Evolutionary conservation across 2,888 invertebrate species (phyloP).

Genomic region (Aphelenchoides bicaudatus): DNA sequence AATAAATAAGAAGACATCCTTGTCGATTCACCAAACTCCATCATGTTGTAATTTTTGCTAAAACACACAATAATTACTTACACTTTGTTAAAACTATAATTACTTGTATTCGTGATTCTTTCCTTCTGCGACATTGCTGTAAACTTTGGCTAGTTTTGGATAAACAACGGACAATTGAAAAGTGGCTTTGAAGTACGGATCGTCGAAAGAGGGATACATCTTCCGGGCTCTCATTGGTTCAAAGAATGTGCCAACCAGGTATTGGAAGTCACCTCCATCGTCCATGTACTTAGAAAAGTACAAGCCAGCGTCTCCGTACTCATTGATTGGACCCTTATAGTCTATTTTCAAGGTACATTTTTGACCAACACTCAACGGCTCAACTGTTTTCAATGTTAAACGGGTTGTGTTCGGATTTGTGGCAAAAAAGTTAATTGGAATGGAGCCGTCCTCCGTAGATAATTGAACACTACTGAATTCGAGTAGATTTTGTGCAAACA

Average conservation of each 20-base stretch:
- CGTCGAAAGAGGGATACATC: constrained; percentile 33
- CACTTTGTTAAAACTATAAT: not conserved
- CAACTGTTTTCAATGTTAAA: not conserved
- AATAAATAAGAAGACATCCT: constrained; percentile 81
- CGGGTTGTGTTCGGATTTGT: not conserved
- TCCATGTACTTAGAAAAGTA: not conserved
- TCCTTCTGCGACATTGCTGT: not conserved
- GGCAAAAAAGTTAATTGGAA: not conserved
- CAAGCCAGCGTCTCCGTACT: constrained; percentile 29
- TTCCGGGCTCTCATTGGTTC: constrained; percentile 25
- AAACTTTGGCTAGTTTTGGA: constrained; percentile 25
- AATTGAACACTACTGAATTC: not conserved
- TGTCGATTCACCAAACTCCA: not conserved
- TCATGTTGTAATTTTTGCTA: not conserved
- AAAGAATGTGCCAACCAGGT: constrained; percentile 40
- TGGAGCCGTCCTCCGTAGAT: not conserved
- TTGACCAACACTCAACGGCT: constrained; percentile 22
- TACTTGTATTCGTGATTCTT: constrained; percentile 5
- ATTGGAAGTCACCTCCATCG: constrained; percentile 22
- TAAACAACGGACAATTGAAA: constrained; percentile 34
- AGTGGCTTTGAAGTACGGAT: constrained; percentile 38
- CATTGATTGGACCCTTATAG: constrained; percentile 37
- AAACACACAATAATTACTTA: not conserved
- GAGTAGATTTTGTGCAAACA: not conserved
- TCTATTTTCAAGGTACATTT: constrained; percentile 30